A percentile compares a stretch with the other conserved stretches of the same genome.
phyloP scores from a whole-genome alignment of 2,797 vertebrate genomes.

The Falco berigora region DNA sequence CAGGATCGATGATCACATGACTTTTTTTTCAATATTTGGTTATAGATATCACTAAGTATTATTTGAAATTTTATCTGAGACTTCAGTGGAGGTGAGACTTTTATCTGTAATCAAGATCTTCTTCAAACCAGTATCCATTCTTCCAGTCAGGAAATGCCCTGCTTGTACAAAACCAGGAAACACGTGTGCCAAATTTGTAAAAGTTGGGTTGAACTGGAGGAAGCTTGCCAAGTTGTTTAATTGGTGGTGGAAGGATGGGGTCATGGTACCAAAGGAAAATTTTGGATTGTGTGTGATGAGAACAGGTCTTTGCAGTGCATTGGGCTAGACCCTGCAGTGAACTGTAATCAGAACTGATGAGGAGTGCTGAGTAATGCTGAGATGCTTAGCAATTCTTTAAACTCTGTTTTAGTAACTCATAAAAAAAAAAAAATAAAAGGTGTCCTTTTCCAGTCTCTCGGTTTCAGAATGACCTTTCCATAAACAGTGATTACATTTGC shows the following conservation, averaged over 20 bases:
- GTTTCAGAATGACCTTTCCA: neutral
- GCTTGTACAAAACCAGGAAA: neutral
- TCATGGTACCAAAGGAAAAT: neutral
- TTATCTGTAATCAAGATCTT: neutral
- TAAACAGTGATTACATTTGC: neutral
- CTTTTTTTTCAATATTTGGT: neutral
- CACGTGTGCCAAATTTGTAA: neutral
- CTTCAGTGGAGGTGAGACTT: neutral
- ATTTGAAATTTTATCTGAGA: neutral
- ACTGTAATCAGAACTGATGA: neutral
- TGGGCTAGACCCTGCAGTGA: neutral
- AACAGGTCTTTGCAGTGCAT: neutral
- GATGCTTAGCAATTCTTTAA: neutral
- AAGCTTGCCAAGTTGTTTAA: neutral
- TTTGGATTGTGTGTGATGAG: neutral
- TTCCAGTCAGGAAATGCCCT: neutral
- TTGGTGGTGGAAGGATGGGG: neutral
- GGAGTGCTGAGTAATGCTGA: neutral
- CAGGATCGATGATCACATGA: neutral
- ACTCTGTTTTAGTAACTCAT: neutral
- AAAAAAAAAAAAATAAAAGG: neutral
- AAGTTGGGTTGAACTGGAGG: neutral
- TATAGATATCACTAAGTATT: neutral
- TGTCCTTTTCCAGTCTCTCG: neutral
- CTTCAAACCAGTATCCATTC: neutral